Percentiles rank a stretch among this genome's conserved stretches.
Conservation (phyloP, 1,140 invertebrate species). For the Chionoecetes opilio region DNA sequence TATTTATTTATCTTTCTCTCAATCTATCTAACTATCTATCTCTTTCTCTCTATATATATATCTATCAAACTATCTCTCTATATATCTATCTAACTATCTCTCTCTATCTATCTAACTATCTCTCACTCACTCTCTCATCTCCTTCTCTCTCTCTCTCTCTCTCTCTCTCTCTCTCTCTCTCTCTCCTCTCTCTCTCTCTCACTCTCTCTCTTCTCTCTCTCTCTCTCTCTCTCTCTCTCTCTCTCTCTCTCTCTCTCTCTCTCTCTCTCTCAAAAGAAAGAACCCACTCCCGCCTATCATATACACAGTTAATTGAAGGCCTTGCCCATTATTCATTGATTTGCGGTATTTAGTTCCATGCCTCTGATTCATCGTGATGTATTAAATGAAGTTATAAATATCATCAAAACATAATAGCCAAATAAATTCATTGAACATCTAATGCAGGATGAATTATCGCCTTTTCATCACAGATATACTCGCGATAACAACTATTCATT, state of each 20-base stretch:
- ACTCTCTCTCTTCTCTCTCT: constrained; percentile 27
- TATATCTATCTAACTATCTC: too few species aligned
- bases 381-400: background rate
- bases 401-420: background rate
- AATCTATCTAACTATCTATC: too few species aligned
- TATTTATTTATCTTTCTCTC: too few species aligned
- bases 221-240: constrained; percentile 23
- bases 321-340: background rate
- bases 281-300: background rate
- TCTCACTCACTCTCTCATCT: background rate
- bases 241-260: background rate
- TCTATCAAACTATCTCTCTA: too few species aligned
- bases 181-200: constrained; percentile 10
- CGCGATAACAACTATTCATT: background rate
- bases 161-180: constrained; percentile 18
- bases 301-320: background rate
- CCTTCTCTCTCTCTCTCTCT: background rate
- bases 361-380: background rate
- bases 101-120: too few species aligned
- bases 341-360: background rate
- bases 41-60: too few species aligned
- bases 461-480: constrained; percentile 2
- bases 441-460: constrained; percentile 6
- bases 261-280: too few species aligned
- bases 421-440: background rate